Evolutionary conservation across 2,113 vertebrate species (phyloP), one percentile per base, ranked within the genome.

Genomic region (Arvicanthis niloticus): DNA sequence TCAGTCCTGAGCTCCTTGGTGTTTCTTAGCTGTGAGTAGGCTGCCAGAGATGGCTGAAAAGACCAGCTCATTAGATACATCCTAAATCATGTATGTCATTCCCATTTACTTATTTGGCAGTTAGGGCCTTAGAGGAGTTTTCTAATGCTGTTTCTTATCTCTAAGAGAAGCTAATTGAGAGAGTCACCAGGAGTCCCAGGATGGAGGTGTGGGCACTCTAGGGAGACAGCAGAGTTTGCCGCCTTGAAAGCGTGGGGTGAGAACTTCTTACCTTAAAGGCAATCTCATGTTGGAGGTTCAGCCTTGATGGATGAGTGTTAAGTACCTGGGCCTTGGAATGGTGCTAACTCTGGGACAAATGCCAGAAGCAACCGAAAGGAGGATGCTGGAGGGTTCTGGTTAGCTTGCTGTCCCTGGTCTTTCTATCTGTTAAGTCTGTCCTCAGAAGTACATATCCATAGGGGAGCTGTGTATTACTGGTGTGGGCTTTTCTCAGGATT

Each of bases 101-200:
- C 68, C 45, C 91, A 42, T n/a, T 76, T 89, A 45, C 76, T 80
- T 80, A 70, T 72, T 72, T 97, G 89, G 85, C 68, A 68, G 60
- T 34, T 80, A 73, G 95, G 48, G 51, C 40, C 72, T 87, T 91
- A 88, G 89, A 77, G 88, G 65, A 88, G 24, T 91, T 89, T 96
- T 92, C 75, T 56, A 62, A 8, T 73, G 4, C 45, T 88, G 40
- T 67, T 80, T 92, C 68, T 90, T 94, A 92, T 60, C 1, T 58
- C n/a, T 90, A 58, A 51, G 40, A 78, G 12, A 77, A 73, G 24
- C 81, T 95, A 67, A 58, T 86, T 53, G 80, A 75, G 24, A 45
- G 65, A 56, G n/a, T 89, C 21, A 29, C 24, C 45, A 7, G 40
- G 40, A 88, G 85, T 90, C 51, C 60, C 53, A 88, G 60, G 62